phyloP scores from a whole-genome alignment of 2,113 vertebrate genomes.

The Atherinomorus stipes region DNA sequence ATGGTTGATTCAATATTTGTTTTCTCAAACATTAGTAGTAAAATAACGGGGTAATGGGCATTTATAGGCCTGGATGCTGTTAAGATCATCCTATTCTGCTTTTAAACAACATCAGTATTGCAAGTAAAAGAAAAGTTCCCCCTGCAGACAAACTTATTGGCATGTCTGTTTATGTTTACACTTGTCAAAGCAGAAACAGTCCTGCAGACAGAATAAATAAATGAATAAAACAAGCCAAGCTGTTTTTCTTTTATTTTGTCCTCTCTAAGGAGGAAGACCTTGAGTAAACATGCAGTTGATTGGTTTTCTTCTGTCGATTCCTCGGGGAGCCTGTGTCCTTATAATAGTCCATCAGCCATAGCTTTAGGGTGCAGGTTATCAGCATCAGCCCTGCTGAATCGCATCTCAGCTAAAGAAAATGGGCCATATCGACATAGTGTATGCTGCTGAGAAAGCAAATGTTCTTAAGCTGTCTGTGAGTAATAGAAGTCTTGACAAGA shows the following conservation, averaged over 20 bases:
- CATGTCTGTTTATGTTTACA: slow-evolving; percentile 40
- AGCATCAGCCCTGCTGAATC: slow-evolving; percentile 34
- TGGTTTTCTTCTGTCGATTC: slow-evolving; percentile 30
- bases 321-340: slow-evolving; percentile 31
- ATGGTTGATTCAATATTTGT: too few species aligned
- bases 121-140: slow-evolving; percentile 53
- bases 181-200: slow-evolving; percentile 32
- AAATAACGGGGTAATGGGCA: too few species aligned
- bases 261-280: slow-evolving; percentile 27
- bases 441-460: slow-evolving; percentile 59
- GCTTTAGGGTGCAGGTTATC: background rate
- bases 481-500: slow-evolving; percentile 38
- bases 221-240: background rate
- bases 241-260: background rate
- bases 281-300: slow-evolving; percentile 13
- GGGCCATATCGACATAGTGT: slow-evolving; percentile 46
- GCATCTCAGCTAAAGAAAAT: slow-evolving; percentile 54
- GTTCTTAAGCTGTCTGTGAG: slow-evolving; percentile 53
- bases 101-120: slow-evolving; percentile 42
- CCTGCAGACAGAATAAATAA: background rate
- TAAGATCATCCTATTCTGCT: slow-evolving; percentile 27
- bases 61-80: background rate
- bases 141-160: slow-evolving; percentile 30
- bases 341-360: slow-evolving; percentile 51
- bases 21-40: too few species aligned